These are phyloP conservation scores for Lycophotia porphyrea DNA, from an alignment of 2,888 invertebrate genomes.

Conservation along the genomic window DNA sequence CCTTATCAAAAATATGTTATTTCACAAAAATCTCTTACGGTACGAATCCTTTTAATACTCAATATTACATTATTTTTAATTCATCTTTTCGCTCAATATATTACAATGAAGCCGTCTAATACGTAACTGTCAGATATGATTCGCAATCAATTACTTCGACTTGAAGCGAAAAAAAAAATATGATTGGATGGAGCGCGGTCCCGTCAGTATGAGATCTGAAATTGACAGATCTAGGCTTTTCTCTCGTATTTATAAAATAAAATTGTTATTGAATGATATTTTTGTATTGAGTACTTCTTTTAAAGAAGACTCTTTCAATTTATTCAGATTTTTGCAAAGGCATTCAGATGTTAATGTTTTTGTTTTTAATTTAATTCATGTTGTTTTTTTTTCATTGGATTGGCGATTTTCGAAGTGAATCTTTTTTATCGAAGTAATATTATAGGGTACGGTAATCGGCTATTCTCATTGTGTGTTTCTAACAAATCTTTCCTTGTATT, in stretches of 20 bases:
- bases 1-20: not conserved
- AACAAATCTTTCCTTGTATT: not conserved
- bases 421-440: not conserved
- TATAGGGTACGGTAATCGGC: not conserved
- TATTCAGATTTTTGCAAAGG: not conserved
- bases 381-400: not conserved
- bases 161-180: constrained; percentile 50
- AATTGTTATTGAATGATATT: constrained; percentile 34
- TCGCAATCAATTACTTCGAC: constrained; percentile 61
- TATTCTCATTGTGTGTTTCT: not conserved
- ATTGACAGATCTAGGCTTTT: constrained; percentile 63
- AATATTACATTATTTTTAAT: constrained; percentile 21
- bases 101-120: constrained; percentile 51
- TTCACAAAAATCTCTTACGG: not conserved
- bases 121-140: constrained; percentile 57
- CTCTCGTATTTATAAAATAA: constrained; percentile 45
- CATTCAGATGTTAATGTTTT: not conserved
- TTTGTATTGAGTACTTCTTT: constrained; percentile 12
- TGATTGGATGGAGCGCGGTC: constrained; percentile 49
- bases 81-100: constrained; percentile 43
- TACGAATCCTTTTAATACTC: constrained; percentile 12
- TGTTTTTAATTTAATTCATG: not conserved
- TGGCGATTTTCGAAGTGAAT: not conserved
- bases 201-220: constrained; percentile 53
- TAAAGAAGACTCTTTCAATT: constrained; percentile 3